These are phyloP conservation scores for Oxyruncus cristatus DNA, from an alignment of 2,113 vertebrate genomes.

Conservation along the genomic window DNA sequence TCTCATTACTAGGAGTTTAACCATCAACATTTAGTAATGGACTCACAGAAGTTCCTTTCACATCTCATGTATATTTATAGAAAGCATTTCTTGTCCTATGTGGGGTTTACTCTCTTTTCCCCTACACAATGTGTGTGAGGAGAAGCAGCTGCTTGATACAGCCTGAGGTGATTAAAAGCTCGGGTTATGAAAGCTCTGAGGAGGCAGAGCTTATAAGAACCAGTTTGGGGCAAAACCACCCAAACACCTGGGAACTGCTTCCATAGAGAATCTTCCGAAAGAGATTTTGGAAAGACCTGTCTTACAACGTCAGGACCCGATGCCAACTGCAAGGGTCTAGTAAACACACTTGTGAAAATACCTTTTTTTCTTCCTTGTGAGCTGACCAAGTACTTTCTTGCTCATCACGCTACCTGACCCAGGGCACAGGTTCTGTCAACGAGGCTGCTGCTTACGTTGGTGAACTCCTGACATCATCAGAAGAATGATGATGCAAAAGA, in stretches of 20 bases:
- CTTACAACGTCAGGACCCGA: background rate
- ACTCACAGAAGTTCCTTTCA: background rate
- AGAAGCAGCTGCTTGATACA: background rate
- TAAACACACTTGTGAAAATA: background rate
- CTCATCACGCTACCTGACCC: fast-evolving
- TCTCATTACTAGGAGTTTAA: constrained; percentile 55
- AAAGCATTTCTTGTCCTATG: background rate
- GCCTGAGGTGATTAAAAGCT: background rate
- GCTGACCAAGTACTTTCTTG: background rate
- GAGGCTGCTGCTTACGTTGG: background rate
- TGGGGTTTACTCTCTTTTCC: background rate
- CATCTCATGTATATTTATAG: background rate
- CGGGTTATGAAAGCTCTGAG: background rate
- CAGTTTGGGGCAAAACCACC: background rate
- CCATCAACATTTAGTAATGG: constrained; percentile 46
- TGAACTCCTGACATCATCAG: background rate
- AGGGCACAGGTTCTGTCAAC: background rate
- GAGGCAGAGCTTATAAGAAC: background rate
- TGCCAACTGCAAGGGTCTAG: background rate
- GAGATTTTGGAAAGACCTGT: background rate
- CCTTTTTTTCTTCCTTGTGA: background rate
- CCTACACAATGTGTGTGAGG: fast-evolving
- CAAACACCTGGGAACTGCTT: background rate
- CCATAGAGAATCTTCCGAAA: background rate
- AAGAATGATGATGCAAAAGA: background rate